A percentile compares a stretch with the other conserved stretches of the same genome.
These are phyloP conservation scores for Aplysia californica DNA, from an alignment of 1,140 invertebrate genomes.

Conservation along the genomic window DNA sequence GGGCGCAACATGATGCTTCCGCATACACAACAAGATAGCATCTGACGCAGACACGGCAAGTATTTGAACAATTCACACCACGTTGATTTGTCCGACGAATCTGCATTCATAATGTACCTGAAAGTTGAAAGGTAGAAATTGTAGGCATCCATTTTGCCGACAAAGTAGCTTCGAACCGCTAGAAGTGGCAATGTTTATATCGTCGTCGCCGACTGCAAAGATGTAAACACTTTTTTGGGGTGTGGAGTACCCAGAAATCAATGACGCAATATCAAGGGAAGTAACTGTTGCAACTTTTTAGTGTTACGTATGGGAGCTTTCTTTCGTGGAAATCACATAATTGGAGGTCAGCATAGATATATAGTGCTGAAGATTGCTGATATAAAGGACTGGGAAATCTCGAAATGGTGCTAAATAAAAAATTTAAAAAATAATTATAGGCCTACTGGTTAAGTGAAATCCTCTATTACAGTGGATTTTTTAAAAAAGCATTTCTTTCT, in stretches of 20 bases:
- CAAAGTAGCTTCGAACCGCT: constrained; percentile 2
- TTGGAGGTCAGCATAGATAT: too few species aligned
- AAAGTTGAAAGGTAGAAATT: constrained; percentile 87
- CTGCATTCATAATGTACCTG: constrained; percentile 80
- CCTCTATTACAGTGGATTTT: too few species aligned
- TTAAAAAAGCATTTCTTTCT: too few species aligned
- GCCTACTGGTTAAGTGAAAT: too few species aligned
- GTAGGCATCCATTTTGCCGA: constrained; percentile 79
- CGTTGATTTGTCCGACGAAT: constrained; percentile 76
- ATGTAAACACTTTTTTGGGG: neutral
- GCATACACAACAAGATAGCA: constrained; percentile 89
- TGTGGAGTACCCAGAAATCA: neutral
- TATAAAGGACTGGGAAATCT: too few species aligned
- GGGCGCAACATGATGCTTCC: constrained; percentile 85
- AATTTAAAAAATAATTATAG: too few species aligned
- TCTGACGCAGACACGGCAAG: constrained; percentile 85
- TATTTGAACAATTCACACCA: constrained; percentile 86
- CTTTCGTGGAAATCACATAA: too few species aligned
- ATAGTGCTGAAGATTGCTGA: too few species aligned
- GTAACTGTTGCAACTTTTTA: too few species aligned
- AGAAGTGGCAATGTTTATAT: neutral
- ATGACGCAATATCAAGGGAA: neutral
- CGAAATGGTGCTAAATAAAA: too few species aligned
- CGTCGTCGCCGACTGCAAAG: neutral
- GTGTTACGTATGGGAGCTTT: too few species aligned